Percentiles rank a stretch among this genome's conserved stretches.
phyloP scores from a whole-genome alignment of 2,797 vertebrate species.

The Hylomyscus alleni region DNA sequence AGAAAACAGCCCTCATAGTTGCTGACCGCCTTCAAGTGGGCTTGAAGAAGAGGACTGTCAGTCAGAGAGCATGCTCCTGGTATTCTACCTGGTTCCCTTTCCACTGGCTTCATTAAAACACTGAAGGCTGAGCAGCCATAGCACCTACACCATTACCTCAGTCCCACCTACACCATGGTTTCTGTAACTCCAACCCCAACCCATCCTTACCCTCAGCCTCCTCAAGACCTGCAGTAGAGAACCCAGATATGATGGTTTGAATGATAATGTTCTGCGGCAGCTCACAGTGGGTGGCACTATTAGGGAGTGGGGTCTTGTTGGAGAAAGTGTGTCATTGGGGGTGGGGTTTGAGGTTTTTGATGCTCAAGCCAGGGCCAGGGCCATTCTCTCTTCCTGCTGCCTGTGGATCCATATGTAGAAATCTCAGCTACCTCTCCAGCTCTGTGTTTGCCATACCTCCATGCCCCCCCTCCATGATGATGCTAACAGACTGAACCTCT shows the following conservation, averaged over 20 bases:
- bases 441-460: not conserved
- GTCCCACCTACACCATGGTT: rapidly evolving
- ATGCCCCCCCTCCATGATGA: not conserved
- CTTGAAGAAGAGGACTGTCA: not conserved
- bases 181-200: not conserved
- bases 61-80: not conserved
- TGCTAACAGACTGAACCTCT: not conserved
- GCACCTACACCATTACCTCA: not conserved
- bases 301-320: not conserved
- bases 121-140: too few species aligned
- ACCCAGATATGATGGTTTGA: constrained; percentile 62
- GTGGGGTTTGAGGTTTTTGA: not conserved
- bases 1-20: not conserved
- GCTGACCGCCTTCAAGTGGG: not conserved
- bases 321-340: not conserved
- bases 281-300: not conserved
- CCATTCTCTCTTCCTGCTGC: not conserved
- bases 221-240: constrained; percentile 85
- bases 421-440: not conserved
- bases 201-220: not conserved
- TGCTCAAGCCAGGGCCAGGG: not conserved
- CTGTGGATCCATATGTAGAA: not conserved
- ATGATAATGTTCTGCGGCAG: not conserved
- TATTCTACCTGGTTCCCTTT: too few species aligned
- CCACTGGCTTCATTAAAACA: not conserved